These are phyloP conservation scores for Leptinotarsa peninsularis DNA, from an alignment of 2,888 invertebrate genomes.

Conservation along the genomic window DNA sequence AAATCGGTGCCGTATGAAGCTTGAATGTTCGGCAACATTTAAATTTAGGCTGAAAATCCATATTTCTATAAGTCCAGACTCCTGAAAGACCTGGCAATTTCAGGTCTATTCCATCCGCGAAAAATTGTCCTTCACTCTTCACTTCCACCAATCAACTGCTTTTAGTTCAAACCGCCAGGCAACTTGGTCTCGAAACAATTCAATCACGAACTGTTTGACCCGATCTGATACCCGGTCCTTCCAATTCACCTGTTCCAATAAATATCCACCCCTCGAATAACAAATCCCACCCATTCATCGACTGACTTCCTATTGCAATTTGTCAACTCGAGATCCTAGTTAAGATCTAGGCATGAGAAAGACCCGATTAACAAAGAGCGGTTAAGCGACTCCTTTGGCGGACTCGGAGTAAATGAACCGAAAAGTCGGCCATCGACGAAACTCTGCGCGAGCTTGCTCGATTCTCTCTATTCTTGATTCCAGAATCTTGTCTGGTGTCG, in stretches of 20 bases:
- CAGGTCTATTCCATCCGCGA: too few species aligned
- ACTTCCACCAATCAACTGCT: too few species aligned
- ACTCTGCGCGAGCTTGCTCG: neutral
- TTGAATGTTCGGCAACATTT: too few species aligned
- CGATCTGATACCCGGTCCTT: neutral
- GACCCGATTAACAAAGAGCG: slow-evolving; percentile 15
- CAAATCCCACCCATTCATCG: slow-evolving; percentile 1
- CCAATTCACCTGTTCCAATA: neutral
- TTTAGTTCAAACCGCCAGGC: too few species aligned
- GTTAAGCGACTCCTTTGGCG: slow-evolving; percentile 2
- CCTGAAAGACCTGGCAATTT: too few species aligned
- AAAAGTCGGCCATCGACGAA: neutral
- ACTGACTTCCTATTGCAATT: slow-evolving; percentile 8
- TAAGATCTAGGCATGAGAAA: slow-evolving; percentile 13
- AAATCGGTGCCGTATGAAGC: too few species aligned
- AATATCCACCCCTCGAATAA: neutral
- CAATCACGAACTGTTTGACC: neutral
- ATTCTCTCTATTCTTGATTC: neutral
- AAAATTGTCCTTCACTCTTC: too few species aligned
- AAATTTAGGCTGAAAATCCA: too few species aligned
- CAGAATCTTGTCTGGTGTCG: neutral
- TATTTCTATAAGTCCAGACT: too few species aligned
- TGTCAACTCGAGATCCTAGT: slow-evolving; percentile 10
- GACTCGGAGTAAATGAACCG: neutral
- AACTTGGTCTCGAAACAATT: neutral